Evolutionary conservation across 2,113 vertebrate species (phyloP).

Genomic region (Eptesicus fuscus): DNA sequence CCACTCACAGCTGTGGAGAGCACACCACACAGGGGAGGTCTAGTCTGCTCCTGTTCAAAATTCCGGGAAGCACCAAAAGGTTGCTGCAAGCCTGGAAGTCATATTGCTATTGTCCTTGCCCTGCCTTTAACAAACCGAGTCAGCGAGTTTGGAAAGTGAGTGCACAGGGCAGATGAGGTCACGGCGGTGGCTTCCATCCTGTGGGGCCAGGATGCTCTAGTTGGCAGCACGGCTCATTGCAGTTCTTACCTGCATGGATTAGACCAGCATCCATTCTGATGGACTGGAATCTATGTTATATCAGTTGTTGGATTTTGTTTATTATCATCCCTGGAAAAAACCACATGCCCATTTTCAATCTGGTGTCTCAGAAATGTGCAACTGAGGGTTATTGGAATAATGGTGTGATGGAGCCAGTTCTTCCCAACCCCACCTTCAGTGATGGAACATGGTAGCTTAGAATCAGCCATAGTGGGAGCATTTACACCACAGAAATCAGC

Average conservation of each 20-base stretch:
- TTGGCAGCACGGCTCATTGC: not conserved
- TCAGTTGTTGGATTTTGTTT: not conserved
- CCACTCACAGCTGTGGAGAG: constrained; percentile 28
- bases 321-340: not conserved
- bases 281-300: not conserved
- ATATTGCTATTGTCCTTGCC: not conserved
- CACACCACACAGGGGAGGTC: not conserved
- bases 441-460: not conserved
- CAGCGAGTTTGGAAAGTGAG: not conserved
- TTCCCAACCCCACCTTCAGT: not conserved
- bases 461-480: not conserved
- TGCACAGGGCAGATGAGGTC: not conserved
- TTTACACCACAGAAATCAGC: not conserved
- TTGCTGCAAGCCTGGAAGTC: not conserved
- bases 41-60: not conserved
- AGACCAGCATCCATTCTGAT: not conserved
- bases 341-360: not conserved
- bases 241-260: not conserved
- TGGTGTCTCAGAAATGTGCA: not conserved
- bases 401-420: not conserved
- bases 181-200: not conserved
- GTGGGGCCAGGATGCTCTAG: rapidly evolving
- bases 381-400: not conserved
- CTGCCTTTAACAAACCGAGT: constrained; percentile 10
- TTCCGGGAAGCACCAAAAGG: not conserved